Base-by-base conservation (phyloP, 1,140 invertebrate species). In the Cataglyphis hispanica region DNA sequence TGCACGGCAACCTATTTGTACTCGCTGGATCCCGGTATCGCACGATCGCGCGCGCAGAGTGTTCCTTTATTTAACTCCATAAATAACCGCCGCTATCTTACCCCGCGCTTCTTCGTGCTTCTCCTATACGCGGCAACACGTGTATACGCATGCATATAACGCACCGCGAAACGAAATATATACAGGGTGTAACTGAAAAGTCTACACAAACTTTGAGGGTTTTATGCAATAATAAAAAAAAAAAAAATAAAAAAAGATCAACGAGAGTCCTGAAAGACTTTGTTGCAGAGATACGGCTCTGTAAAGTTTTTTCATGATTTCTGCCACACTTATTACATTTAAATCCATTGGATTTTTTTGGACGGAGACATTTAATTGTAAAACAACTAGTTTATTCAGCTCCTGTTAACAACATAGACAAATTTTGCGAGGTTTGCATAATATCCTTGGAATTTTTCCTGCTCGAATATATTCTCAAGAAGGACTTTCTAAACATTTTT, bases 1-100 rank as follows among this genome's bases (percentile, higher is more conserved):
- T 88, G 90, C 86, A 90, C 87, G 88, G 91, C 91, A 94, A 91
- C 91, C 91, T 94, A 93, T 94, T 94, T 94, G 94, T 94, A 94
- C 89, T 64, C 84, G 46, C 4, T n/a, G 63, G 72, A 40, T 81
- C 43, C 76, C 78, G 86, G 84, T 94, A 94, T 94, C 93, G 90
- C 92, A 77, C 87, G 89, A 94, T 94, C 93, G 92, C 90, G 91
- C 89, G 46, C 46, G 46, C 46, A 19, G 43, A 78, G 69, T 93
- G 92, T 93, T 93, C 90, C 93, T 94, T 94, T 94, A 94, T 94
- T 94, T 93, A 94, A 93, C 91, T 93, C 93, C 92, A 94, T 94
- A 94, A 94, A 94, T 94, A 94, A 93, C 86, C 86, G 81, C 77
- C 88, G 87, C 92, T 94, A 94, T 94, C 93, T 94, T 89, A 86